phyloP scores from a whole-genome alignment of 2,888 invertebrate genomes.

The Lasioglossum lativentre region DNA sequence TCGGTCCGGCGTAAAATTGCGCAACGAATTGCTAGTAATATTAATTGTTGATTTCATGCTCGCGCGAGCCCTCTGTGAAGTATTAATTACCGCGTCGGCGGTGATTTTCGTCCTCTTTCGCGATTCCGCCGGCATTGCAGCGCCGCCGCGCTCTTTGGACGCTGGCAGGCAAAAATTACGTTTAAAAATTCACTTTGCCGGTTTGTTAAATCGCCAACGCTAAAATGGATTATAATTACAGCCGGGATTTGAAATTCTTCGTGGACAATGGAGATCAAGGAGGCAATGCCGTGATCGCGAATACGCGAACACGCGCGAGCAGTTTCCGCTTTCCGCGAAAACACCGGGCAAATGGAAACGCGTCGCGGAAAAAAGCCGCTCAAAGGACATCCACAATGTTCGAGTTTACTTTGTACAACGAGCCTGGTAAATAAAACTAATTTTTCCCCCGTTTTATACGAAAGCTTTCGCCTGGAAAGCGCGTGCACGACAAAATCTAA shows the following conservation, averaged over 20 bases:
- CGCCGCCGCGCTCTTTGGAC: not conserved
- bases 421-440: not conserved
- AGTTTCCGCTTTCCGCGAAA: not conserved
- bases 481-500: too few relatives aligned
- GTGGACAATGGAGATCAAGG: not conserved
- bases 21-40: slow-evolving; percentile 7
- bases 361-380: not conserved
- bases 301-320: not conserved
- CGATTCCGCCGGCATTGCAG: too few relatives aligned
- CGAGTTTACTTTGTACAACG: not conserved
- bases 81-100: not conserved
- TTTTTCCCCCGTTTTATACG: not conserved
- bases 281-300: not conserved
- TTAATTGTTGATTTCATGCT: slow-evolving; percentile 13
- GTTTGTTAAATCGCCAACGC: not conserved
- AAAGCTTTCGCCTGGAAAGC: not conserved
- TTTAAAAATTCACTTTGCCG: not conserved
- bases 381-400: not conserved
- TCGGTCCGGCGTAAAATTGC: not conserved
- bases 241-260: not conserved
- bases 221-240: not conserved
- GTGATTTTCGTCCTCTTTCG: not conserved
- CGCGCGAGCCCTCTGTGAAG: not conserved
- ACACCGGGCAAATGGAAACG: not conserved
- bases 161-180: not conserved